Evolutionary conservation across 1,140 invertebrate species (phyloP), one percentile per base, ranked within the genome.

Genomic region (Magallana angulata): DNA sequence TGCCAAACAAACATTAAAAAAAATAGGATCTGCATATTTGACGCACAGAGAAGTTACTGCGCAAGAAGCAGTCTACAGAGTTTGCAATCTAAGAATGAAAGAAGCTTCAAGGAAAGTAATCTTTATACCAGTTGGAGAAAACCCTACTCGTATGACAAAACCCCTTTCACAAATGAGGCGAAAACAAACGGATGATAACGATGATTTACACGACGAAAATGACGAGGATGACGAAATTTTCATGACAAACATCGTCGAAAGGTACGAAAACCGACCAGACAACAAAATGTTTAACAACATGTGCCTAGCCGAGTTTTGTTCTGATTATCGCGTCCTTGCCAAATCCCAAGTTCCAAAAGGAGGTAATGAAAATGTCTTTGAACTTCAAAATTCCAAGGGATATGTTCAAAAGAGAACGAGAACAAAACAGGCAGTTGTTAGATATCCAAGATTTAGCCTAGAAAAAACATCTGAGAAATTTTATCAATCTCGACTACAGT

Each of bases 381-480:
- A 71, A 87, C 85, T 5, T 48, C 36, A 48, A 48, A 48, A 48
- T 48, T 48, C 36, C 5, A 48, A 48, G 5, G 36, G 36, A 48
- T 90, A 57, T 60, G 88, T 90, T 64, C 58, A 80, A 56, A 90
- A 90, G 80, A 30, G 87, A 30, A 59, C 89, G 60, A 56, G 48
- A 86, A 48, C 36, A 48, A 48, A 48, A 48, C 3, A 48, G 36
- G 36, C 36, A 48, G 36, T 48, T 48, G 5, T 48, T 48, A 48
- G 36, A 5, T 48, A 48, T 48, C 36, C 36, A 48, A 48, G 36
- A 48, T 48, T 48, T 48, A 48, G 36, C 36, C 3, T 5, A 48
- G 36, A 48, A 48, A 48, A 48, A 48, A 48, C 5, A 48, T 48
- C 36, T 48, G 36, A 48, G 36, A 48, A 48, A 48, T 48, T 48